Base-by-base conservation (phyloP, 2,888 invertebrate species). In the Lagria hirta region DNA sequence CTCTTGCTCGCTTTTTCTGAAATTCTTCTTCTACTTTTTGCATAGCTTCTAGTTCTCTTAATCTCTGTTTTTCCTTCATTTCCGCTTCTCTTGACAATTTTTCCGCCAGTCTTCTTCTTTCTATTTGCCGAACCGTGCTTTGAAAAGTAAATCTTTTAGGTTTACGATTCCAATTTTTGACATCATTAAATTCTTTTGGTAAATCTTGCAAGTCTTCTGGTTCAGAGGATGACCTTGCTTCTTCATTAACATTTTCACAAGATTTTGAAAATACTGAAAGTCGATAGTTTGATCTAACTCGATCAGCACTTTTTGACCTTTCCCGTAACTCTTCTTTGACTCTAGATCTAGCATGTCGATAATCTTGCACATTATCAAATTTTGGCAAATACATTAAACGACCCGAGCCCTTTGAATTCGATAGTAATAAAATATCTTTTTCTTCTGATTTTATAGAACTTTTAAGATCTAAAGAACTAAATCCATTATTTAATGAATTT, bases 21-120 rank as follows among this genome's bases (percentile, higher is more conserved):
- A 91, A 91, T 68, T 91, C 90, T 65, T 90, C 89, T 64, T 90
- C 89, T 2, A 90, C 90, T 64, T 84, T 80, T 59, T 84, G 80
- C 85, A 91, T 88, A 51, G 86, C 87, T 69, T 89, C 88, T 60
- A 88, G 74, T 68, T 90, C 89, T 46, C 82, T 80, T 41, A 82
- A 75, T 35, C 88, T 72, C 69, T 87, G 83, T 37, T 82, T 81
- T 68, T 89, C 87, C 69, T 85, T 86, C 37, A 81, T 76, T 61
- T 88, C 87, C 0, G 86, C 86, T 64, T 88, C 86, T 50, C 79
- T 80, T 10, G 86, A 84, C 43, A 88, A 74, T 68, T 82, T 84
- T 61, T 88, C 88, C 0, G 88, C 84, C 32, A 89, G 69, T 35
- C 82, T 73, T 28, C 82, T 79, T 46, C 88, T 73, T 71, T 90